Evolutionary conservation across 2,888 invertebrate species (phyloP), one percentile per base, ranked within the genome.

Genomic region (Morpho achilles): DNA sequence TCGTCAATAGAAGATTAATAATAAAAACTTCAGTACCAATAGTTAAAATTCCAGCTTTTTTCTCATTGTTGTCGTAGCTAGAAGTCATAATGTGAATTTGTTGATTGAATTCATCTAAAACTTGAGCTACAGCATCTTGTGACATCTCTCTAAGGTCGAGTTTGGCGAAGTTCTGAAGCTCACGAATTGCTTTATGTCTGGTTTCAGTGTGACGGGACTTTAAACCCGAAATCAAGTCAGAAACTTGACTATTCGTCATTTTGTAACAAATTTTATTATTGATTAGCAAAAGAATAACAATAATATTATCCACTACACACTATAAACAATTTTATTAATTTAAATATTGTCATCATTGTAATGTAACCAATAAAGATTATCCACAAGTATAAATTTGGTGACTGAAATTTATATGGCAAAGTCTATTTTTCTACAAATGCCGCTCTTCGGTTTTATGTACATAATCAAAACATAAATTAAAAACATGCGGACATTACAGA

Each of bases 21-120:
- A 45, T 40, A 40, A 16, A 5, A 41, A 50, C 8, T 42, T 57
- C 54, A 54, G 58, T 54, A 63, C 96, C 94, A 75, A 99, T 99
- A 2, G 97, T 97, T 39, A 98, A 87, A 68, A 98, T 97, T 53
- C 98, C 98, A 58, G 98, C 98, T 87, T 97, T 98, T 76, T 96
- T 97, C 77, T 98, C 98, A 82, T 96, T 96, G 46, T 95, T 94
- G 79, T 99, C 98, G 43, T 95, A 94, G 69, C 97, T 96, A 22
- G 97, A 96, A 5, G 98, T 97, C 95, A 98, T 95, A 75, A 97
- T 95, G 78, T 97, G 97, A 66, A 99, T 98, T 74, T 97, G 96
- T 78, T 97, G 96, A 80, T 98, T 98, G 74, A 98, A 97, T 65
- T 97, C 96, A 77, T 99, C 98, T 79, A 98, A 94, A 72, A 98